phyloP scores from a whole-genome alignment of 37 sponge, comb jelly and placozoan genomes.

The Tethya wilhelma region DNA sequence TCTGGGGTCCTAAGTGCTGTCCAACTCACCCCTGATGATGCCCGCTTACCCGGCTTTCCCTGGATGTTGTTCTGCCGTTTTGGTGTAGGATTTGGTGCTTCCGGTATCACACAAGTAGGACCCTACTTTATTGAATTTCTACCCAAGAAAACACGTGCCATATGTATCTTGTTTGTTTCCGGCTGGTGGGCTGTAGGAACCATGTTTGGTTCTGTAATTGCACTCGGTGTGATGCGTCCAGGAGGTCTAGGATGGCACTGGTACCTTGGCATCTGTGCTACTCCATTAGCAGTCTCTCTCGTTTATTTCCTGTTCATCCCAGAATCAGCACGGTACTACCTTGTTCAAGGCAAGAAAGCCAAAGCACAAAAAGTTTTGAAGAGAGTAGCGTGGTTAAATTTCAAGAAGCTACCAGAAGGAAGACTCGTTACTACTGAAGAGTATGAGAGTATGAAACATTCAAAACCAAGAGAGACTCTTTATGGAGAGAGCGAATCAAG shows the following conservation, averaged over 20 bases:
- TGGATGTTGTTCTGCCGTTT: conserved; percentile 47
- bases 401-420: conserved; percentile 30
- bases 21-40: conserved; percentile 17
- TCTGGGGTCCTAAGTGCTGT: conserved; percentile 55
- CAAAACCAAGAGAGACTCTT: too few relatives aligned
- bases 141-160: conserved; percentile 47
- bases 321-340: conserved; percentile 68
- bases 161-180: conserved; percentile 14
- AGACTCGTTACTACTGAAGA: conserved; percentile 62
- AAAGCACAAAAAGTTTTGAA: conserved; percentile 69
- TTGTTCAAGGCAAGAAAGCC: conserved; percentile 48
- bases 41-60: conserved; percentile 20
- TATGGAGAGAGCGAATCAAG: not conserved
- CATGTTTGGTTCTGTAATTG: conserved; percentile 57
- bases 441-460: conserved; percentile 28
- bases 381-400: conserved; percentile 61
- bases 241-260: conserved; percentile 45
- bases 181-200: conserved; percentile 66
- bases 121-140: conserved; percentile 75
- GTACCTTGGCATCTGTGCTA: conserved; percentile 57
- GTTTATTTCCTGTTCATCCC: conserved; percentile 69
- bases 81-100: conserved; percentile 55
- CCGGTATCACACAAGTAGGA: conserved; percentile 32
- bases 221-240: conserved; percentile 44
- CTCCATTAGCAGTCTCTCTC: conserved; percentile 49